Evolutionary conservation across 2,113 vertebrate genomes (phyloP).

Genomic region (Macquaria ambigua): DNA sequence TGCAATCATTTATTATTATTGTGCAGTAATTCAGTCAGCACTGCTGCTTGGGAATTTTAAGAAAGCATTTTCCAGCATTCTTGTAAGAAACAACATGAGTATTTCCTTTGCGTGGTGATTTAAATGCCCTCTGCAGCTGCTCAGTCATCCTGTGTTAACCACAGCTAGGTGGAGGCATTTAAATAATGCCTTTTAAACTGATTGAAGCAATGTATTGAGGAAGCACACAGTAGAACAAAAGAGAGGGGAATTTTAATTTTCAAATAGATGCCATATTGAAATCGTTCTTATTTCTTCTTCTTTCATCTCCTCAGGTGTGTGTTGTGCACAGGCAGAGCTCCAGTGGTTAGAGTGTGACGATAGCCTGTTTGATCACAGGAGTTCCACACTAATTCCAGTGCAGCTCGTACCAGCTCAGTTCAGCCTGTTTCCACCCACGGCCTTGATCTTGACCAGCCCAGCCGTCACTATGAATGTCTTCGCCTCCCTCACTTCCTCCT

Average conservation of each 20-base stretch:
- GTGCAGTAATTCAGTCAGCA: neutral
- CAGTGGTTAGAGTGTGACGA: conserved; percentile 72
- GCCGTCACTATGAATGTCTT: conserved; percentile 65
- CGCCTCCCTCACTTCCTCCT: conserved; percentile 65
- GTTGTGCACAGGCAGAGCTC: conserved; percentile 53
- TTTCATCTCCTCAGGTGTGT: conserved; percentile 64
- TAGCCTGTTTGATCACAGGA: conserved; percentile 79
- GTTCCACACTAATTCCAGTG: conserved; percentile 62
- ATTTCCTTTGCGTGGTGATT: conserved; percentile 53
- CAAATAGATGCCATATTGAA: neutral
- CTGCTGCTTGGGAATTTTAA: neutral
- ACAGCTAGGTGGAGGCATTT: conserved; percentile 64
- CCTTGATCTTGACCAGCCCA: conserved; percentile 10
- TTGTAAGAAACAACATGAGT: neutral
- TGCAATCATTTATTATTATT: neutral
- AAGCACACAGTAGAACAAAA: neutral
- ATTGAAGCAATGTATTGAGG: conserved; percentile 8
- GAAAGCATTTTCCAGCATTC: neutral
- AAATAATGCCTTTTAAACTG: conserved; percentile 68
- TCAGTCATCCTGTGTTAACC: conserved; percentile 71
- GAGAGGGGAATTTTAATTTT: neutral
- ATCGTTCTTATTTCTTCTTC: neutral
- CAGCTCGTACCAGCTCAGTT: conserved; percentile 27
- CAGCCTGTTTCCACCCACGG: conserved; percentile 1
- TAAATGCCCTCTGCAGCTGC: conserved; percentile 62